Percentiles rank a stretch among this genome's conserved stretches.
phyloP scores from a whole-genome alignment of 2,113 vertebrate species.

The Capra hircus region DNA sequence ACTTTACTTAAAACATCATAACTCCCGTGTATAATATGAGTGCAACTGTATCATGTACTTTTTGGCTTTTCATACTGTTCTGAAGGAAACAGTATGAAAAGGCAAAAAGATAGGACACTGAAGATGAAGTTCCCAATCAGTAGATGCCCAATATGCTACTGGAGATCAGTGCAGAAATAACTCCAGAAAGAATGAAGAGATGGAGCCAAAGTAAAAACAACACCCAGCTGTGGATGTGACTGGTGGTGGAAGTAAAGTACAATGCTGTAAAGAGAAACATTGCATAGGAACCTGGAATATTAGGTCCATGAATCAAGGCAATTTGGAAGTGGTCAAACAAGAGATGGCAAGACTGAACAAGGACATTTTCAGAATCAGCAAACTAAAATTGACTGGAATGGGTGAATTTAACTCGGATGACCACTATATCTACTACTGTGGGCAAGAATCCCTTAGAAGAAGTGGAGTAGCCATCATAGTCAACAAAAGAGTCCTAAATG shows the following conservation, averaged over 20 bases:
- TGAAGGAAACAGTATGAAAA: neutral
- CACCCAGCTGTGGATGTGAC: neutral
- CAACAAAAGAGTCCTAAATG: neutral
- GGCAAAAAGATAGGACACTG: neutral
- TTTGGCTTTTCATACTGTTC: neutral
- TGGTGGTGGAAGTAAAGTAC: neutral
- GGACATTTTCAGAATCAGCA: neutral
- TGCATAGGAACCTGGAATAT: neutral
- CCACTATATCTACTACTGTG: neutral
- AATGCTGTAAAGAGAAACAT: neutral
- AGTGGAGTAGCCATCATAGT: neutral
- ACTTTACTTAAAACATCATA: neutral
- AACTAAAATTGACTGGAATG: neutral
- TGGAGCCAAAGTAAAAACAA: neutral
- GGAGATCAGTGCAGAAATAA: neutral
- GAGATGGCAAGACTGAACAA: neutral
- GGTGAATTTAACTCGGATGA: neutral
- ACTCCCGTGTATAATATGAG: neutral
- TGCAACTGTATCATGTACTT: neutral
- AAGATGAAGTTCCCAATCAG: neutral
- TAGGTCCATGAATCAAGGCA: neutral
- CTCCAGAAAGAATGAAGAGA: neutral
- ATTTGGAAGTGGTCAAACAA: neutral
- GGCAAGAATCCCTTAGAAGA: neutral
- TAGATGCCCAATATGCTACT: neutral